Base-by-base conservation (phyloP, 2,113 vertebrate species). In the Xenopus laevis region DNA sequence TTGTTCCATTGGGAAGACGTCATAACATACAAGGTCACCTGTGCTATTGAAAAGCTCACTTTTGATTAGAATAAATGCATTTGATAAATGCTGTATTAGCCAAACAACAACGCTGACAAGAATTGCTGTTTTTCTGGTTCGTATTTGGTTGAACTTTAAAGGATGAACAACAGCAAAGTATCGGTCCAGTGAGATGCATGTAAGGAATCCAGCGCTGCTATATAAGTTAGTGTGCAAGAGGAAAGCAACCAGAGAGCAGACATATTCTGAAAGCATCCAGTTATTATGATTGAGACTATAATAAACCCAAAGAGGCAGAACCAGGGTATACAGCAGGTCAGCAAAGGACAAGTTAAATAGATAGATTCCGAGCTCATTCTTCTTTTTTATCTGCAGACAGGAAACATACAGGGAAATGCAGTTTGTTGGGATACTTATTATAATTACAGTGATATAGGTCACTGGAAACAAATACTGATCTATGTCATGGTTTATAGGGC, bases 91-190 rank as follows among this genome's bases (percentile, higher is more conserved):
- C 71, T 93, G 92, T 65, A 92, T 27, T 33, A 83, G 46, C 95
- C 95, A 98, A 68, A 93, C 82, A 12, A 44, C 23, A 0, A 89
- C 2, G 23, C 92, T 91, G 71, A 89, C 71, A 0, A 72, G 3
- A 0, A 81, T 16, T 0, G 95, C 95, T 33, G 86, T 88, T 58
- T 73, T 85, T 55, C 91, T 85, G 13, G 89, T 94, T 63, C 93
- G 88, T n/a, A 94, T 61, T 16, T 71, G 81, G 0, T 75, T 81
- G 64, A 87, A 92, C 81, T 78, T 91, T 0, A 98, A 27, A 0
- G 94, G 96, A 66, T 96, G 82, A 81, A 92, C 95, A 21, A 96
- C 89, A 0, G 93, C 95, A 52, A 98, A 57, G 65, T 94, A 97
- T 13, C 95, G 89, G 69, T 95, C 86, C 0, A 95, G 0, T 0